A percentile compares a stretch with the other conserved stretches of the same genome.
phyloP scores from a whole-genome alignment of 2,888 invertebrate species.

The Aquatica leii region DNA sequence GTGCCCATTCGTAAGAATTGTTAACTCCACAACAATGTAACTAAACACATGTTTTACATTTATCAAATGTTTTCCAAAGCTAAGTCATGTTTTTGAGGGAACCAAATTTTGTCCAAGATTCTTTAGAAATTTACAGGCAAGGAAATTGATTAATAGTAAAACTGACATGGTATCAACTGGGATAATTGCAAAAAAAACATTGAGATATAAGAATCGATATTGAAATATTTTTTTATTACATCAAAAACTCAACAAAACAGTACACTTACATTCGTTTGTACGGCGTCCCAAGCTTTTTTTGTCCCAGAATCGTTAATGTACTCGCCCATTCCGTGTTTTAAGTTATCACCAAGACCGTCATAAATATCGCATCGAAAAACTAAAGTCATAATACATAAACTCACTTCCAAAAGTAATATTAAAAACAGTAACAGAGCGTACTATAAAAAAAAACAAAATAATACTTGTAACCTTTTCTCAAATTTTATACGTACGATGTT shows the following conservation, averaged over 20 bases:
- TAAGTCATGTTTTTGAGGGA: too few species aligned
- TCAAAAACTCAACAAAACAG: too few species aligned
- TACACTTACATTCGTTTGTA: conserved; percentile 66
- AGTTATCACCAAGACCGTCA: not conserved
- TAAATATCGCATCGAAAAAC: not conserved
- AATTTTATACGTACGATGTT: conserved; percentile 62
- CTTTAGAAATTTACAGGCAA: too few species aligned
- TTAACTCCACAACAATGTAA: conserved; percentile 14
- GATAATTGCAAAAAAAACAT: too few species aligned
- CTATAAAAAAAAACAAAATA: too few species aligned
- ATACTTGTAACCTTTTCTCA: not conserved
- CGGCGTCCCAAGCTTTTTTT: conserved; percentile 63
- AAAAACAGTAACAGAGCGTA: conserved; percentile 65
- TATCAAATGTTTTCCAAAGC: too few species aligned
- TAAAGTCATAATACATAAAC: conserved; percentile 33
- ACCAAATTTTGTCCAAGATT: too few species aligned
- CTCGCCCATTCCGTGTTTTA: conserved; percentile 37
- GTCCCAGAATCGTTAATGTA: conserved; percentile 49
- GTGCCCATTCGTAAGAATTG: not conserved
- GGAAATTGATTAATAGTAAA: too few species aligned
- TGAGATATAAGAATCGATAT: too few species aligned
- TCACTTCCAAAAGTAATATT: conserved; percentile 68
- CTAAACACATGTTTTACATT: not conserved
- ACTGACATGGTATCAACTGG: too few species aligned
- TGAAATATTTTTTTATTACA: too few species aligned